Percentiles rank a stretch among this genome's conserved stretches.
Evolutionary conservation across 2,888 invertebrate species (phyloP).

Genomic region (Limnephilus marmoratus): DNA sequence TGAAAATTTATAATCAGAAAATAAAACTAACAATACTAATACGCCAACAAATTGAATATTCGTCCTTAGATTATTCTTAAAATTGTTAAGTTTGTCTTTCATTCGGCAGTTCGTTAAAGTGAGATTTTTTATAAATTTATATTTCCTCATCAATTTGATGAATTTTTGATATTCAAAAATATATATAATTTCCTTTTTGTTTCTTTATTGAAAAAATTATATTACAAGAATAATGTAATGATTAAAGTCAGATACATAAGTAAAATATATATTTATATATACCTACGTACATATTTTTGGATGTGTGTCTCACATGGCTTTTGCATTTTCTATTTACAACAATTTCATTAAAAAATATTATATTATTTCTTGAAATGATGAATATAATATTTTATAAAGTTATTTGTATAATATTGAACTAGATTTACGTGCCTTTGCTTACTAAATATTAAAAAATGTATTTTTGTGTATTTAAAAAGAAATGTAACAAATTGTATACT

Average conservation of each 20-base stretch:
- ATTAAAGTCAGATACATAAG: not conserved
- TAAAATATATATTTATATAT: not conserved
- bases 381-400: constrained; percentile 12
- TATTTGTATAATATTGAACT: constrained; percentile 3
- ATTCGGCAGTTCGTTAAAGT: not conserved
- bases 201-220: not conserved
- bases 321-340: constrained; percentile 35
- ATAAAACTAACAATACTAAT: constrained; percentile 46
- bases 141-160: not conserved
- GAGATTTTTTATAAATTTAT: constrained; percentile 3
- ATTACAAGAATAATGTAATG: not conserved
- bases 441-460: constrained; percentile 50
- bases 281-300: constrained; percentile 35
- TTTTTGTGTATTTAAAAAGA: constrained; percentile 50
- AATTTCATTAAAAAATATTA: constrained; percentile 19
- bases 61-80: constrained; percentile 31
- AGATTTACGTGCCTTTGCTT: constrained; percentile 50
- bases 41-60: constrained; percentile 17
- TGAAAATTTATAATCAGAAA: constrained; percentile 16
- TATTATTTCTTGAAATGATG: constrained; percentile 20
- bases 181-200: not conserved
- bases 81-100: constrained; percentile 4
- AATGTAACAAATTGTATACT: constrained; percentile 52
- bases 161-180: not conserved
- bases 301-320: constrained; percentile 39